Percentiles rank a stretch among this genome's conserved stretches.
Evolutionary conservation across 2,888 invertebrate species (phyloP).

Genomic region (Chaitophorus viminalis): DNA sequence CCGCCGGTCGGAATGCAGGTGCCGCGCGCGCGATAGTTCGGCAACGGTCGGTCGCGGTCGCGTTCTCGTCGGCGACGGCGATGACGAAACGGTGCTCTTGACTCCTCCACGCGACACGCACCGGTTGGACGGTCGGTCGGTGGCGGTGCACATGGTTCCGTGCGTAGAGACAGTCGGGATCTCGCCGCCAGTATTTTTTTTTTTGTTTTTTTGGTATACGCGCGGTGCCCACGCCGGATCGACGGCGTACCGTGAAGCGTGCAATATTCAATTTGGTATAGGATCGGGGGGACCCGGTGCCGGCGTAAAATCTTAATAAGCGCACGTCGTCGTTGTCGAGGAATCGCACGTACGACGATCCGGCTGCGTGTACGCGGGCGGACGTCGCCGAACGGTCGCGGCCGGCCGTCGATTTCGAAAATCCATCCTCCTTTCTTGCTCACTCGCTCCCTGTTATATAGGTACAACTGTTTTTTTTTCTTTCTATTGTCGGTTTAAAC

Average conservation of each 20-base stretch:
- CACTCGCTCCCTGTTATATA: neutral
- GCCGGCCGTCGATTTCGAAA: neutral
- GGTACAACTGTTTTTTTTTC: neutral
- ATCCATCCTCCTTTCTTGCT: neutral
- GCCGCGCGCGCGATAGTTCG: conserved; percentile 40
- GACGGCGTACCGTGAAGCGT: conserved; percentile 27
- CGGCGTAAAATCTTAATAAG: conserved; percentile 14
- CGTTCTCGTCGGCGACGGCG: neutral
- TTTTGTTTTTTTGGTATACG: too few relatives aligned
- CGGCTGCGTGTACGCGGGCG: neutral
- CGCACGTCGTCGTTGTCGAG: neutral
- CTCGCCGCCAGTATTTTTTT: neutral
- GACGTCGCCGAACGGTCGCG: neutral
- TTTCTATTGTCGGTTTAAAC: neutral
- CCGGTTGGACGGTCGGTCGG: conserved; percentile 35
- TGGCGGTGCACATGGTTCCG: neutral
- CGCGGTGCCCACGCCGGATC: neutral
- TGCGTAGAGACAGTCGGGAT: neutral
- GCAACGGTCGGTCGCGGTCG: conserved; percentile 35
- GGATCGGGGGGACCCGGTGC: neutral
- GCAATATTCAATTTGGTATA: conserved; percentile 19
- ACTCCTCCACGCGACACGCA: conserved; percentile 37
- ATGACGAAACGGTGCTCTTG: conserved; percentile 41
- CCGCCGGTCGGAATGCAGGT: conserved; percentile 61
- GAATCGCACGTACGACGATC: neutral